phyloP scores from a whole-genome alignment of 2,797 vertebrate genomes.

The Knipowitschia caucasica region DNA sequence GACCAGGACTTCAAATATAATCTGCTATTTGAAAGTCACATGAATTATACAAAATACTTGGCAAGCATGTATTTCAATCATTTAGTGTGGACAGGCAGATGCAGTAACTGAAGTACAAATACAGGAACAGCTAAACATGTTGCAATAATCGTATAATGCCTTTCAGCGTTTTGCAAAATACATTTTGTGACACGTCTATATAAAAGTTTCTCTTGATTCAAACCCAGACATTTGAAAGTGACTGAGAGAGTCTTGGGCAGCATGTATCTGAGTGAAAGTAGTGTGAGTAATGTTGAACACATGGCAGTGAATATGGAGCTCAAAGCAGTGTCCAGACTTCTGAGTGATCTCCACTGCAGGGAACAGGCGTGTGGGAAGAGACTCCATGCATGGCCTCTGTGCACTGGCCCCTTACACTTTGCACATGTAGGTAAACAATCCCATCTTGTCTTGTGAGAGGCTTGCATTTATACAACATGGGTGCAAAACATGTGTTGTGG shows the following conservation, averaged over 20 bases:
- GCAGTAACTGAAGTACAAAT: too few species aligned
- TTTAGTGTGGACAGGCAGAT: too few species aligned
- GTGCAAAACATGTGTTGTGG: conserved; percentile 85
- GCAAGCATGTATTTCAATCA: too few species aligned
- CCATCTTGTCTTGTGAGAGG: conserved; percentile 70
- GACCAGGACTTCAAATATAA: not conserved
- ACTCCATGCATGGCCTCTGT: conserved; percentile 73
- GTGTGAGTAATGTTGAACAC: conserved; percentile 57
- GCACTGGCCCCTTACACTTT: conserved; percentile 74
- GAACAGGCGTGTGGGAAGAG: conserved; percentile 57
- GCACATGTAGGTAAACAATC: conserved; percentile 83
- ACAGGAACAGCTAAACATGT: too few species aligned
- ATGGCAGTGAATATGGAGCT: conserved; percentile 58
- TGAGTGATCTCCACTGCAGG: conserved; percentile 63
- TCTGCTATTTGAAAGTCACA: not conserved
- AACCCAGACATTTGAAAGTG: not conserved
- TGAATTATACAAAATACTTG: not conserved
- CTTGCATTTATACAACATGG: conserved; percentile 77
- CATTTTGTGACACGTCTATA: too few species aligned
- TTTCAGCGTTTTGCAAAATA: too few species aligned
- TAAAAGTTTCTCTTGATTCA: not conserved
- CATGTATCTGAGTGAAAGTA: conserved; percentile 31
- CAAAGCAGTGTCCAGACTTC: conserved; percentile 56
- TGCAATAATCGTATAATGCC: too few species aligned
- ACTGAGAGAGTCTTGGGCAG: conserved; percentile 22